A percentile compares a stretch with the other conserved stretches of the same genome.
Conservation (phyloP, 1,140 invertebrate genomes). For the Drosophila auraria region DNA sequence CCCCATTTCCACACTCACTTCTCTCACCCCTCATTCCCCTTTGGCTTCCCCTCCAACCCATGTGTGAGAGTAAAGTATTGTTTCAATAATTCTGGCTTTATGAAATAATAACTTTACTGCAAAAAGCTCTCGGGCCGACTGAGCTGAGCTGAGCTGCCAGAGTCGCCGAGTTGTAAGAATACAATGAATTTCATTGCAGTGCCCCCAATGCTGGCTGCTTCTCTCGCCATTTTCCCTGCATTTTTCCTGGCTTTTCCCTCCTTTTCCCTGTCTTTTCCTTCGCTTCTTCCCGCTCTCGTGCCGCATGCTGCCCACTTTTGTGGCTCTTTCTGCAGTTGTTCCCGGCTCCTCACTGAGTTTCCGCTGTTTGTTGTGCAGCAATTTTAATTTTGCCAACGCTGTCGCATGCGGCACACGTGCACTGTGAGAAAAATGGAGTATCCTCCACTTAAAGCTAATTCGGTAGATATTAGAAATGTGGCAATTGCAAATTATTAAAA, state of each 20-base stretch:
- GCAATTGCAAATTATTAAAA: too few species aligned
- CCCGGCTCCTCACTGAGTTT: conserved; percentile 76
- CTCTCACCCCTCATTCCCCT: conserved; percentile 1
- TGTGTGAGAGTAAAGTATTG: conserved; percentile 78
- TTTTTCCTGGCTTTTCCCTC: conserved; percentile 9
- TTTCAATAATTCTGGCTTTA: conserved; percentile 85
- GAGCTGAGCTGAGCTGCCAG: conserved; percentile 62
- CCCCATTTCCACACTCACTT: conserved; percentile 14
- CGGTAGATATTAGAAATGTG: too few species aligned
- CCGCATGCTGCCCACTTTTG: conserved; percentile 9
- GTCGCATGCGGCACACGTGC: conserved; percentile 64
- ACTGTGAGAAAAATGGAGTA: background rate
- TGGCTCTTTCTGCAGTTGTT: conserved; percentile 32
- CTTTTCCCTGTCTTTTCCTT: conserved; percentile 2
- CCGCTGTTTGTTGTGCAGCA: conserved; percentile 82
- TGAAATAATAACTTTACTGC: conserved; percentile 84
- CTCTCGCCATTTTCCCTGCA: conserved; percentile 12
- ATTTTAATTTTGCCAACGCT: conserved; percentile 83
- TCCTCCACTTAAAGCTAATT: too few species aligned
- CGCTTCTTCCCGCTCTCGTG: background rate
- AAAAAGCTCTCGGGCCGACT: conserved; percentile 60
- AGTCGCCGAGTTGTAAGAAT: conserved; percentile 73
- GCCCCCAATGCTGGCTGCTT: background rate
- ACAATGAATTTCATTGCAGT: conserved; percentile 75
- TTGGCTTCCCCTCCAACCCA: conserved; percentile 30